phyloP scores from a whole-genome alignment of 2,797 vertebrate genomes.

The Columba guinea region DNA sequence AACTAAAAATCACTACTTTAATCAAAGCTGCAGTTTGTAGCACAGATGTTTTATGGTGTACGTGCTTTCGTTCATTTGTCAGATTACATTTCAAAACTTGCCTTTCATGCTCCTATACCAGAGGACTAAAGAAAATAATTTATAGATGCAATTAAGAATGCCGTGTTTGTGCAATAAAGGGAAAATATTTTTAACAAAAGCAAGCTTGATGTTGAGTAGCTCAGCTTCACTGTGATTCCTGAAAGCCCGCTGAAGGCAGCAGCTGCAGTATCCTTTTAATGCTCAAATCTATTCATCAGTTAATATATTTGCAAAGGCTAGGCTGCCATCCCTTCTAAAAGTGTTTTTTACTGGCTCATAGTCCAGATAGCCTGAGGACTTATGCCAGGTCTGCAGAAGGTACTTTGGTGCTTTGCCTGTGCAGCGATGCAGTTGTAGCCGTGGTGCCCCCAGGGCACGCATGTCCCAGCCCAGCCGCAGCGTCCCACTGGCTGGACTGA shows the following conservation, averaged over 20 bases:
- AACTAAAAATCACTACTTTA: not conserved
- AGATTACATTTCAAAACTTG: not conserved
- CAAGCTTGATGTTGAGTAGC: not conserved
- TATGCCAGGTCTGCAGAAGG: not conserved
- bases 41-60: not conserved
- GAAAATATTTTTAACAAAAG: not conserved
- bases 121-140: not conserved
- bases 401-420: not conserved
- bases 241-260: not conserved
- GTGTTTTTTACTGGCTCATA: not conserved
- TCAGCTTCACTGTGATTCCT: not conserved
- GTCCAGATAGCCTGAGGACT: not conserved
- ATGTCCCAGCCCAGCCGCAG: rapidly evolving
- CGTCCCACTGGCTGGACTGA: not conserved
- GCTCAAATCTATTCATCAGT: not conserved
- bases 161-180: not conserved
- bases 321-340: not conserved
- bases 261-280: not conserved
- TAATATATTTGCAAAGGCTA: not conserved
- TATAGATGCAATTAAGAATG: not conserved
- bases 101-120: not conserved
- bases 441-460: rapidly evolving
- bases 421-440: not conserved
- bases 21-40: not conserved
- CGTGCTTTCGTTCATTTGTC: not conserved